These are phyloP conservation scores for Psittacula cyanocephala DNA, from an alignment of 2,113 vertebrate species.

Conservation along the genomic window DNA sequence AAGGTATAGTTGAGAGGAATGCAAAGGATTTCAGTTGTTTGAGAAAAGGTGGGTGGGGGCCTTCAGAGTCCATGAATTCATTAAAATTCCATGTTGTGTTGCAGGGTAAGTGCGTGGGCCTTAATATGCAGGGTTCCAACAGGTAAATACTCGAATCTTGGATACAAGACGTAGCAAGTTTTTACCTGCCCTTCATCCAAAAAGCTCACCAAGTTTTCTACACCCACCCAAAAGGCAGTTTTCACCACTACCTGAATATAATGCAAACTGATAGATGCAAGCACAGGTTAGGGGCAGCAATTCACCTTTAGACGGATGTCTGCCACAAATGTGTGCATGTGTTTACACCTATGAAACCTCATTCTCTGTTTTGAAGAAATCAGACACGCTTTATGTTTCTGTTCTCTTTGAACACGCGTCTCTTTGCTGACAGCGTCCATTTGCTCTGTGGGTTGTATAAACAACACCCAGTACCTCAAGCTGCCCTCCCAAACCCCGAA, in stretches of 20 bases:
- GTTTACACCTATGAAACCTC: neutral
- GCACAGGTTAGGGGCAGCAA: neutral
- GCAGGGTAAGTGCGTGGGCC: conserved; percentile 50
- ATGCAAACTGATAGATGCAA: neutral
- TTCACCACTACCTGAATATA: conserved; percentile 10
- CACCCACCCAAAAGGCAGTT: conserved; percentile 29
- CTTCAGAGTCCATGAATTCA: conserved; percentile 30
- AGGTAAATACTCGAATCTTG: conserved; percentile 69
- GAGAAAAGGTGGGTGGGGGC: conserved; percentile 24
- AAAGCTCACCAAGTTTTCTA: conserved; percentile 19
- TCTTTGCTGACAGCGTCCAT: conserved; percentile 6
- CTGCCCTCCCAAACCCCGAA: neutral
- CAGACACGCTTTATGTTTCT: neutral
- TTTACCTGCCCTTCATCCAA: conserved; percentile 63
- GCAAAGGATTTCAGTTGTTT: conserved; percentile 6
- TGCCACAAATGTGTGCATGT: neutral
- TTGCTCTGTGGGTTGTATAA: neutral
- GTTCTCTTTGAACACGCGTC: neutral
- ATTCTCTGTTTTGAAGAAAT: neutral
- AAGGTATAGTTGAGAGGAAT: neutral
- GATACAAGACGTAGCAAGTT: conserved; percentile 53
- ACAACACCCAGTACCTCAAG: neutral
- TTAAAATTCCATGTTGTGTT: conserved; percentile 53
- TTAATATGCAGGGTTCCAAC: conserved; percentile 54
- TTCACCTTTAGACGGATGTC: neutral